These are phyloP conservation scores for Vollenhovia emeryi DNA, from an alignment of 1,140 invertebrate species.

Conservation along the genomic window DNA sequence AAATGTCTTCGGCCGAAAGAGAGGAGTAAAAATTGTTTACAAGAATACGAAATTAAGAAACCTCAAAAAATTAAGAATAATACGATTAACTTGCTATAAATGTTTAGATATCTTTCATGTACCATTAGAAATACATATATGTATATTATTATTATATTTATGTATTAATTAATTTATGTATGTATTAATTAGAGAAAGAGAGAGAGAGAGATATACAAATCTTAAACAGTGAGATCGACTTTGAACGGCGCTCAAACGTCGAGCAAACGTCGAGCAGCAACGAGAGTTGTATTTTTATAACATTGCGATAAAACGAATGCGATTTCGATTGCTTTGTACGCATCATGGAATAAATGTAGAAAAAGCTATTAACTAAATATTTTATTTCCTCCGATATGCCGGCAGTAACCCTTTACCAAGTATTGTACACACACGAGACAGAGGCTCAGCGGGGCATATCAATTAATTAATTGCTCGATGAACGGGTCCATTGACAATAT, in stretches of 20 bases:
- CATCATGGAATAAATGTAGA: not conserved
- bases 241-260: not conserved
- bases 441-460: conserved; percentile 12
- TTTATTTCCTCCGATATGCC: not conserved
- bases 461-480: conserved; percentile 51
- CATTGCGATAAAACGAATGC: not conserved
- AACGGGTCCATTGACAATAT: conserved; percentile 30
- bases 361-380: not conserved
- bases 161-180: not conserved
- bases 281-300: not conserved
- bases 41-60: not conserved
- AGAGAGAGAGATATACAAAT: not conserved
- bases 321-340: not conserved
- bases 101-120: not conserved
- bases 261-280: not conserved
- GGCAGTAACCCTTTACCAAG: not conserved
- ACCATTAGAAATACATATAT: not conserved
- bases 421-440: not conserved
- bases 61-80: not conserved
- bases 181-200: too few relatives aligned
- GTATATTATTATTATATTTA: not conserved
- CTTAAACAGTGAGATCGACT: not conserved
- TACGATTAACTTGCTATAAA: not conserved
- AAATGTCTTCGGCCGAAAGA: not conserved
- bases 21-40: not conserved